Base-by-base conservation (phyloP, 2,113 vertebrate species). In the Anhinga rufa region DNA sequence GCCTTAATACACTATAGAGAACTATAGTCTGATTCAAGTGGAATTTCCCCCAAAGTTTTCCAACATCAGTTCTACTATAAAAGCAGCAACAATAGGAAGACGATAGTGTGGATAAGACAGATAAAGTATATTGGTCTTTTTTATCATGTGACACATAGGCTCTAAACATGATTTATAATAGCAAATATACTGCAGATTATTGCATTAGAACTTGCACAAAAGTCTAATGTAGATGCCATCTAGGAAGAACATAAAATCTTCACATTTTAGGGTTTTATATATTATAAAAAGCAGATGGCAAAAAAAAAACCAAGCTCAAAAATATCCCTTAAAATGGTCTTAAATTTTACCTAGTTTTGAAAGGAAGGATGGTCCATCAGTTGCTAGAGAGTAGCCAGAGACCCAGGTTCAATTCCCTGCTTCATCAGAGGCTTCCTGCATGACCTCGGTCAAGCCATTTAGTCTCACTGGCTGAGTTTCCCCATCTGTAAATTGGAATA, bases 331-430 rank as follows among this genome's bases (percentile, higher is more conserved):
- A 52, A 84, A 94, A 90, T 52, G 46, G 74, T 88, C 84, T 88
- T 81, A 94, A 88, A 90, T 88, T 86, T 92, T 90, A 96, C 79
- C 95, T 96, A 87, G 64, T 86, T 93, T 88, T 90, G 82, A 92
- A 96, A 94, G 69, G 74, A 92, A 90, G 90, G 74, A 54, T 90
- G 78, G 48, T 87, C 95, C 90, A 90, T 82, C 84, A 86, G 92
- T 94, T 66, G 86, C 64, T 76, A 90, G 78, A 86, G 86, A 84
- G 82, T 72, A 87, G 90, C 86, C 86, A 92, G 64, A 92, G 52
- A 87, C 86, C 20, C 82, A 94, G 64, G 74, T 88, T 92, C 92
- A 88, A 81, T 29, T 95, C 90, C 92, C 90, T 94, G 86, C 82
- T 94, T 82, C 80, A 72, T 85, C 86, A 88, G 82, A 90, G 86